Evolutionary conservation across 2,113 vertebrate genomes (phyloP).

Genomic region (Circaetus cinerascens): DNA sequence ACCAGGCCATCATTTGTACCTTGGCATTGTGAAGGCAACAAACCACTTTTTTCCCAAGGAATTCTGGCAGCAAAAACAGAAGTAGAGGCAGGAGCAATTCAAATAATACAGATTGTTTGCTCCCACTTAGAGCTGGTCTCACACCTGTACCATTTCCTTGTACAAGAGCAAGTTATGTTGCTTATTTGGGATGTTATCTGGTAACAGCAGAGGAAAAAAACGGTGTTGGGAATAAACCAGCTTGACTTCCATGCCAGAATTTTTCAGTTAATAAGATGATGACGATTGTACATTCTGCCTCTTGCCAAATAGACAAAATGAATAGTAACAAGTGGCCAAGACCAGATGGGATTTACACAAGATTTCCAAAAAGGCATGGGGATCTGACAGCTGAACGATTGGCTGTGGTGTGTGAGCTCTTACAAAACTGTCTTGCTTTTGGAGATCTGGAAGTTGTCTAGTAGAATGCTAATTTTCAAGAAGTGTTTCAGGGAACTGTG

Average conservation of each 20-base stretch:
- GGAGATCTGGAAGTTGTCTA: background rate
- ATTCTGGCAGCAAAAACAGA: background rate
- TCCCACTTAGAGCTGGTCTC: background rate
- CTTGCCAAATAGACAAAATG: background rate
- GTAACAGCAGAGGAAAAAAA: background rate
- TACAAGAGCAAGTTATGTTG: background rate
- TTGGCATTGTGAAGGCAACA: background rate
- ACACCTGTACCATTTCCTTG: background rate
- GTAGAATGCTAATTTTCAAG: background rate
- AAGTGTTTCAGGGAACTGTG: background rate
- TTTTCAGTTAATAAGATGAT: background rate
- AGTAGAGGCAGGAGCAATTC: background rate
- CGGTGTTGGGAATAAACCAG: accelerated
- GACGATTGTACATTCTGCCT: background rate
- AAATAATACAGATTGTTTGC: background rate
- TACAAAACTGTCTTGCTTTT: background rate
- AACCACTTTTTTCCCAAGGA: background rate
- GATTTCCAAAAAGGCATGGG: background rate
- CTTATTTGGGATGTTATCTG: background rate
- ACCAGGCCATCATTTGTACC: background rate
- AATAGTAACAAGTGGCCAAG: background rate
- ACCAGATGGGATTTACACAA: background rate
- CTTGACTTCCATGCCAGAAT: background rate
- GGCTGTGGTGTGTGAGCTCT: background rate
- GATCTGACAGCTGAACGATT: background rate